Percentiles rank a stretch among this genome's conserved stretches.
Evolutionary conservation across 2,113 vertebrate species (phyloP).

Genomic region (Neopipo cinnamomea): DNA sequence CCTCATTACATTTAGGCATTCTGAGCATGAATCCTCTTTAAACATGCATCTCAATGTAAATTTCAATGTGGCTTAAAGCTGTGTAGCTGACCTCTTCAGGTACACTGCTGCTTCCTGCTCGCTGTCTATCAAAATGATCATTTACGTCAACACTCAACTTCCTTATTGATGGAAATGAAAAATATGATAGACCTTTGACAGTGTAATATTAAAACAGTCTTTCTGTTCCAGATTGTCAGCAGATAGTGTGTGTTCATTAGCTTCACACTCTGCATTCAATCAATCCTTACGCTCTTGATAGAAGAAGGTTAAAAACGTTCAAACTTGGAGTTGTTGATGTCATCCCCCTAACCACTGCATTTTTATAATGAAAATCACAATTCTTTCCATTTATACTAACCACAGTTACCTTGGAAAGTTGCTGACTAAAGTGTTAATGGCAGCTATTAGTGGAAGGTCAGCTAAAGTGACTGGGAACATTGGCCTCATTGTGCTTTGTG

Average conservation of each 20-base stretch:
- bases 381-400: conserved; percentile 4
- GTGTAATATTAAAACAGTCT: background rate
- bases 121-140: background rate
- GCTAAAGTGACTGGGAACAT: background rate
- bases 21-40: background rate
- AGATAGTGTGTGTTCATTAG: background rate
- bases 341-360: background rate
- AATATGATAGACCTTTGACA: background rate
- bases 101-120: background rate
- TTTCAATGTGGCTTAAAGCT: background rate
- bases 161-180: background rate
- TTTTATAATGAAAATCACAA: background rate
- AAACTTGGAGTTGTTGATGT: background rate
- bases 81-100: background rate
- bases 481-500: background rate
- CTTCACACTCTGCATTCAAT: background rate
- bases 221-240: background rate
- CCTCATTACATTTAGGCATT: background rate
- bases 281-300: background rate
- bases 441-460: background rate
- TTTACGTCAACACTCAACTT: background rate
- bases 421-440: background rate
- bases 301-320: conserved; percentile 17
- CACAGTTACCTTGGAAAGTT: background rate
- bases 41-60: background rate